These are phyloP conservation scores for Chiloscyllium plagiosum DNA, from an alignment of 2,113 vertebrate genomes.

Conservation along the genomic window DNA sequence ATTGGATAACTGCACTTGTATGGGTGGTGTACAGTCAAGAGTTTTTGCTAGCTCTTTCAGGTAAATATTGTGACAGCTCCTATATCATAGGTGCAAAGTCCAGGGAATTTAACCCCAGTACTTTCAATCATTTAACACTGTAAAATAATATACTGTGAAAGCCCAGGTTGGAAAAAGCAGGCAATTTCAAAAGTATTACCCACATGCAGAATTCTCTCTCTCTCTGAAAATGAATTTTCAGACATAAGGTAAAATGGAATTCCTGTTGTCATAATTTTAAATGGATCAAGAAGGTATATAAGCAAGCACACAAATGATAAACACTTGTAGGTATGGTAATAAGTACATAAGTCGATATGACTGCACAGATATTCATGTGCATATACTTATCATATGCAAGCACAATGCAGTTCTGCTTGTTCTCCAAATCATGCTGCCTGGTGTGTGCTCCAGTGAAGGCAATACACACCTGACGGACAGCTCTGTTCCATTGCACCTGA, in stretches of 20 bases:
- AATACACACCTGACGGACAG: slow-evolving; percentile 52
- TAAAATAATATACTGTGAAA: not conserved
- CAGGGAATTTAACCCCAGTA: not conserved
- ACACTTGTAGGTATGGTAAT: not conserved
- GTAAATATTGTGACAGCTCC: slow-evolving; percentile 33
- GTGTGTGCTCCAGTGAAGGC: slow-evolving; percentile 40
- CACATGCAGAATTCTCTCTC: not conserved
- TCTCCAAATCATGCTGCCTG: not conserved
- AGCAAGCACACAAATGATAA: not conserved
- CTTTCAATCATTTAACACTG: not conserved
- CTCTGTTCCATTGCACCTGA: slow-evolving; percentile 54
- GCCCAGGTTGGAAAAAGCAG: not conserved
- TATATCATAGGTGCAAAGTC: not conserved
- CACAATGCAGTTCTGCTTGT: not conserved
- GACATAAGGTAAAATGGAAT: not conserved
- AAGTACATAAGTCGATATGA: not conserved
- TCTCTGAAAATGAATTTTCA: not conserved
- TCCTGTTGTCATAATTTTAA: not conserved
- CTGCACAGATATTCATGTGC: not conserved
- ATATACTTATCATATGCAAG: not conserved
- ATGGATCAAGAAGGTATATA: not conserved
- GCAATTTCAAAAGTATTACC: not conserved
- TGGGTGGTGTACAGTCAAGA: not conserved
- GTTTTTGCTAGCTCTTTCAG: slow-evolving; percentile 25
- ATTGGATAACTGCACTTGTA: not conserved